These are phyloP conservation scores for Caenorhabditis virilis DNA, from an alignment of 2,888 invertebrate species.

Conservation along the genomic window DNA sequence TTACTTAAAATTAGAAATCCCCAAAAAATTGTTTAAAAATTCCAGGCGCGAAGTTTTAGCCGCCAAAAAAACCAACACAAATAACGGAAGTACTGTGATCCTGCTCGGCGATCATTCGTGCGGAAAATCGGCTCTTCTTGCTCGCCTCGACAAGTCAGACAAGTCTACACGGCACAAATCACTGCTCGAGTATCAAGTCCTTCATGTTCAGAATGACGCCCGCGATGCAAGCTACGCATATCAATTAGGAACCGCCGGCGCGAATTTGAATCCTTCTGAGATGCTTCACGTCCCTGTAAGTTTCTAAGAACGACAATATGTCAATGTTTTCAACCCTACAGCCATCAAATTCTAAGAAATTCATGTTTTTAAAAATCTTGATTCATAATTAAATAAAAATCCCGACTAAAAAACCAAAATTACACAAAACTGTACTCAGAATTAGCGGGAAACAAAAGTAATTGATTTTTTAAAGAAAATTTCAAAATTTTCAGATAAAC, in stretches of 20 bases:
- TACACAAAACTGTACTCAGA: no score
- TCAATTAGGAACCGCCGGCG: conserved; percentile 61
- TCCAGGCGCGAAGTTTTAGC: conserved; percentile 27
- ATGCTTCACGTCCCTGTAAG: conserved; percentile 43
- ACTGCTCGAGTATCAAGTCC: conserved; percentile 60
- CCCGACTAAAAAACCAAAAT: no score
- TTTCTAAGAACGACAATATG: no score
- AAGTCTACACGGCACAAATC: conserved; percentile 18
- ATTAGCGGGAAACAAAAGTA: no score
- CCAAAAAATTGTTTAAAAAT: no score
- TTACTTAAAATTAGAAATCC: background rate
- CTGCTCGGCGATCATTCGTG: conserved; percentile 56
- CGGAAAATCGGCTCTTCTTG: conserved; percentile 63
- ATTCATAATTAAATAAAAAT: no score
- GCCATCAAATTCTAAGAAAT: no score
- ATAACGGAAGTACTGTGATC: conserved; percentile 57
- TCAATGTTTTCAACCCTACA: no score
- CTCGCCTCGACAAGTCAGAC: conserved; percentile 51
- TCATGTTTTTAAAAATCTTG: no score
- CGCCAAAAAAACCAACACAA: conserved; percentile 50
- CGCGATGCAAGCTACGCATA: conserved; percentile 64
- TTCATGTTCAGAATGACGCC: conserved; percentile 61
- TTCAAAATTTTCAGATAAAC: no score
- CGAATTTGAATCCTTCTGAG: conserved; percentile 59
- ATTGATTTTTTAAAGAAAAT: no score